Evolutionary conservation across 2,797 vertebrate species (phyloP).

Genomic region (Urosaurus nigricauda): DNA sequence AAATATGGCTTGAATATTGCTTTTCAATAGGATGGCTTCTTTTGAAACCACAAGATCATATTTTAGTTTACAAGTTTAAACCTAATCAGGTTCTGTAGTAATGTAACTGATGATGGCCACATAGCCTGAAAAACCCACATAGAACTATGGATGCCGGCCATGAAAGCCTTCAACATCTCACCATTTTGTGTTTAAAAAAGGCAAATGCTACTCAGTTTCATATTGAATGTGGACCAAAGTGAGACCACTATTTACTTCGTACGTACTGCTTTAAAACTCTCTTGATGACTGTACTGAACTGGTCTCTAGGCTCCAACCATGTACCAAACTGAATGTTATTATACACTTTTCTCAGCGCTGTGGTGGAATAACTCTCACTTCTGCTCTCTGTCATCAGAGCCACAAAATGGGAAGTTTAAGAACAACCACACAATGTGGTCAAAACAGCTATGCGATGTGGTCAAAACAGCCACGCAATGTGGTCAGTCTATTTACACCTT

Average conservation of each 20-base stretch:
- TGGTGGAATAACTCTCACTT: neutral
- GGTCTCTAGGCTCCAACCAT: too few species aligned
- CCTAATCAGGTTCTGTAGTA: neutral
- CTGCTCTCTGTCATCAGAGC: neutral
- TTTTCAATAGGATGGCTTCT: neutral
- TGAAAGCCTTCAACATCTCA: neutral
- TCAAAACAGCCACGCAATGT: neutral
- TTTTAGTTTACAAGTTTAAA: neutral
- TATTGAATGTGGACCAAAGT: neutral
- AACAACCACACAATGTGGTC: too few species aligned
- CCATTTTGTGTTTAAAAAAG: neutral
- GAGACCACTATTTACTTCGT: neutral
- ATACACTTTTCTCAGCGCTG: neutral
- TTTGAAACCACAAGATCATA: neutral
- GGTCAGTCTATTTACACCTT: neutral
- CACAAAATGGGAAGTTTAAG: neutral
- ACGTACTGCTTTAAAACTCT: neutral
- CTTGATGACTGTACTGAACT: neutral
- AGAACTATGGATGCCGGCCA: too few species aligned
- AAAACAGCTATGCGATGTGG: too few species aligned
- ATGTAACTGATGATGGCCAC: neutral
- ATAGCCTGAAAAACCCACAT: too few species aligned
- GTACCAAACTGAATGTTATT: neutral
- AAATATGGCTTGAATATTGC: neutral
- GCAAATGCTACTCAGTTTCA: conserved; percentile 13